phyloP scores from a whole-genome alignment of 2,113 vertebrate species.

The Brachionichthys hirsutus region DNA sequence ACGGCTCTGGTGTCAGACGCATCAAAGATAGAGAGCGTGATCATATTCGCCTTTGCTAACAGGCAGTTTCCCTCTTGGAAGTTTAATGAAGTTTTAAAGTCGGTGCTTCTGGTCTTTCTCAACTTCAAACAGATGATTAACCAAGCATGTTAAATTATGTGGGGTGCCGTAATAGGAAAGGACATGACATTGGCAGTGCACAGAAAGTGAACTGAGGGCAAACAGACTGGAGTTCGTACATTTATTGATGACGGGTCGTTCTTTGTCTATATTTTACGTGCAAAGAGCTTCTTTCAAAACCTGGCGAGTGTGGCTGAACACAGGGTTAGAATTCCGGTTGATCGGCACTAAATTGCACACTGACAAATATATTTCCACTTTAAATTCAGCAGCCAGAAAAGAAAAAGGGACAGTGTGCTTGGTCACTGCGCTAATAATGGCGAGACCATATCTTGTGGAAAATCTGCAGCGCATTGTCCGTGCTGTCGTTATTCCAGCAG shows the following conservation, averaged over 20 bases:
- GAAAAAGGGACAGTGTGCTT: neutral
- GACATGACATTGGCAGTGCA: neutral
- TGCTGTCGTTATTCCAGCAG: conserved; percentile 12
- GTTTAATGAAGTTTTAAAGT: neutral
- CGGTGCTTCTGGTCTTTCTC: conserved; percentile 3
- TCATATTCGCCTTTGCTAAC: neutral
- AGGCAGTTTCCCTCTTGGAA: neutral
- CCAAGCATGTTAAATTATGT: neutral
- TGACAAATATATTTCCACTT: conserved; percentile 1
- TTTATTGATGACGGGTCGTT: neutral
- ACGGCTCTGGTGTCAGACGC: neutral
- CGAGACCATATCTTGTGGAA: neutral
- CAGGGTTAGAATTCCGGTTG: neutral
- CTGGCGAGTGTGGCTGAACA: neutral
- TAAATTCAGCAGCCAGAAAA: neutral
- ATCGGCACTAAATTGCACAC: too few relatives aligned
- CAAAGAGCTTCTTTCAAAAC: neutral
- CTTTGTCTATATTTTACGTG: neutral
- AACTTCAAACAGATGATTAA: neutral
- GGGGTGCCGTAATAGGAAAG: conserved; percentile 2
- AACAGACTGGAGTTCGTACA: neutral
- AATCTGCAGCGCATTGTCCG: neutral
- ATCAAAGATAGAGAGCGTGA: neutral
- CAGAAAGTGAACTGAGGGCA: conserved; percentile 1
- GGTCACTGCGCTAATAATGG: neutral